Evolutionary conservation across 2,113 vertebrate species (phyloP).

Genomic region (Microcebus lehilahytsara): DNA sequence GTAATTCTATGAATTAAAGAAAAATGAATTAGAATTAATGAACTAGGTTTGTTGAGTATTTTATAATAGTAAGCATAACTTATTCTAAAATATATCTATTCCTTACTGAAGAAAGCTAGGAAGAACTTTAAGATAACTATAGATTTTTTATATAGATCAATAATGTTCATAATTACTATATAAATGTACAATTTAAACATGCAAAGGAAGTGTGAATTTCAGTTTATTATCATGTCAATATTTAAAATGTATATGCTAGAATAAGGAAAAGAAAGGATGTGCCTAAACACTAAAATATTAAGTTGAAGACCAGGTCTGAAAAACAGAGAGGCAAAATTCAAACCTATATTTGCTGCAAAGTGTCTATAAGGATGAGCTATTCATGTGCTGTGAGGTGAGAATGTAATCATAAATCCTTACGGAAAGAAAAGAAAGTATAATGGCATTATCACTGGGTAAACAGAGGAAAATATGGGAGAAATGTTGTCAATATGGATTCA

Average conservation of each 20-base stretch:
- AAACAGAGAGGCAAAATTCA: not conserved
- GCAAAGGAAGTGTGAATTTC: not conserved
- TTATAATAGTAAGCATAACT: not conserved
- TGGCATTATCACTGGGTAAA: not conserved
- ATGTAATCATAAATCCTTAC: not conserved
- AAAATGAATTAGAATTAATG: not conserved
- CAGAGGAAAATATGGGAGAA: not conserved
- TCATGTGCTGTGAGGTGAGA: not conserved
- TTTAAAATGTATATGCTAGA: not conserved
- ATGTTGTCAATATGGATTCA: not conserved
- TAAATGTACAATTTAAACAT: not conserved
- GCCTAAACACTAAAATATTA: not conserved
- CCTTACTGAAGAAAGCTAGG: not conserved
- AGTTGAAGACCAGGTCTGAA: not conserved
- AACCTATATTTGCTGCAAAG: not conserved
- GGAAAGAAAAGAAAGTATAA: not conserved
- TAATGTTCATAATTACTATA: not conserved
- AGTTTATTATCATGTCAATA: not conserved
- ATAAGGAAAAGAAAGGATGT: not conserved
- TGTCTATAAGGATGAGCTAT: not conserved
- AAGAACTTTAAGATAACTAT: not conserved
- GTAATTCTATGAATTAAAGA: not conserved
- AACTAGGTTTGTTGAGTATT: not conserved
- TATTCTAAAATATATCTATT: not conserved
- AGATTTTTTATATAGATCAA: not conserved